Conservation (phyloP, 2,113 vertebrate species). For the Felis chaus region DNA sequence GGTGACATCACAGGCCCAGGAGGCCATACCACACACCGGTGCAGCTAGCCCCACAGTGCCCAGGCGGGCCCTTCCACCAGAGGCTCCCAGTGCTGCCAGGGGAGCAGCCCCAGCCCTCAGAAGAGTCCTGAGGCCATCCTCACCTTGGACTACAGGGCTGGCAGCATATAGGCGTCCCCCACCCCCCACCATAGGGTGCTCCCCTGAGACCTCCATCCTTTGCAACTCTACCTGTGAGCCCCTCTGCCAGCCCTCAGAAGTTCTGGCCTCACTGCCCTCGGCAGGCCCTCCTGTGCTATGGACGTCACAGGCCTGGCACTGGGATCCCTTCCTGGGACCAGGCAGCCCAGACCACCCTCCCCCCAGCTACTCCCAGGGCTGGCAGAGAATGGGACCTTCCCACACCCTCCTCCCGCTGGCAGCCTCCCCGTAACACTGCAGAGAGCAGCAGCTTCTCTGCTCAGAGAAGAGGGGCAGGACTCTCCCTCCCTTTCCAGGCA, state of each 20-base stretch:
- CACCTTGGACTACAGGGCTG: background rate
- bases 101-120: background rate
- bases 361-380: background rate
- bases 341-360: background rate
- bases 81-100: background rate
- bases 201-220: background rate
- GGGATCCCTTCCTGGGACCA: background rate
- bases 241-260: background rate
- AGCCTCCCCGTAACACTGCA: background rate
- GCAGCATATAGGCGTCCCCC: background rate
- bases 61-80: background rate
- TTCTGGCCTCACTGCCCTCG: background rate
- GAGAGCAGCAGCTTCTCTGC: conserved; percentile 23
- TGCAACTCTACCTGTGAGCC: background rate
- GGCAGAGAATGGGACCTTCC: background rate
- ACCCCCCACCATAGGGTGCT: background rate
- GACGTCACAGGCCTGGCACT: background rate
- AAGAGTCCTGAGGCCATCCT: background rate
- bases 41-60: background rate
- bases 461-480: background rate
- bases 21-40: background rate
- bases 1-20: background rate
- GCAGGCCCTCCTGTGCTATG: background rate
- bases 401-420: background rate
- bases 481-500: background rate